These are phyloP conservation scores for Melanotaenia boesemani DNA, from an alignment of 2,797 vertebrate species.

Conservation along the genomic window DNA sequence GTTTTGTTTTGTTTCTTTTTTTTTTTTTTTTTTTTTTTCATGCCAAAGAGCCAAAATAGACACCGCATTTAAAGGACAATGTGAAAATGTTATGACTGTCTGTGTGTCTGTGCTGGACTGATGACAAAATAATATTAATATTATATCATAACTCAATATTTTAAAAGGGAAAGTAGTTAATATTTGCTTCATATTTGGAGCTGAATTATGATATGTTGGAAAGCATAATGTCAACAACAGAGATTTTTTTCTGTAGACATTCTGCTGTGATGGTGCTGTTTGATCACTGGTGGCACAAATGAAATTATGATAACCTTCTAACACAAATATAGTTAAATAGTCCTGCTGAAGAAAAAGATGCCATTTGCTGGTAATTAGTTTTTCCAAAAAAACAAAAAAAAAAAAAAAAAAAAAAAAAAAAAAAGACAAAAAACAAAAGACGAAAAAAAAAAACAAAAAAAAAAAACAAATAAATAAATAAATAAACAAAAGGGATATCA, in stretches of 20 bases:
- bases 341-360: too few relatives aligned
- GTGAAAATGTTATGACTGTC: constrained; percentile 18
- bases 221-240: constrained; percentile 26
- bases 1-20: too few relatives aligned
- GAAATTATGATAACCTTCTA: not conserved
- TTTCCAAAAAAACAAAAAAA: too few relatives aligned
- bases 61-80: constrained; percentile 7
- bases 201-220: constrained; percentile 19
- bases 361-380: too few relatives aligned
- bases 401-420: too few relatives aligned
- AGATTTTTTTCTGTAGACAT: constrained; percentile 1
- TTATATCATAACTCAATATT: not conserved
- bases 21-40: not conserved
- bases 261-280: constrained; percentile 34
- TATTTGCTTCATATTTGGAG: not conserved
- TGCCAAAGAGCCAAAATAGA: constrained; percentile 11
- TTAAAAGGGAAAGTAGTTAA: constrained; percentile 2
- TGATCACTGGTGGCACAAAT: constrained; percentile 28
- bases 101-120: not conserved
- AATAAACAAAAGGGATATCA: too few relatives aligned
- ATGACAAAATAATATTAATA: constrained; percentile 22
- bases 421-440: too few relatives aligned
- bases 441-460: too few relatives aligned
- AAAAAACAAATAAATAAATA: too few relatives aligned
- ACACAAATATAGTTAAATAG: too few relatives aligned